Percentiles rank a stretch among this genome's conserved stretches.
phyloP scores from a whole-genome alignment of 2,888 invertebrate genomes.

The Plebejus argus region DNA sequence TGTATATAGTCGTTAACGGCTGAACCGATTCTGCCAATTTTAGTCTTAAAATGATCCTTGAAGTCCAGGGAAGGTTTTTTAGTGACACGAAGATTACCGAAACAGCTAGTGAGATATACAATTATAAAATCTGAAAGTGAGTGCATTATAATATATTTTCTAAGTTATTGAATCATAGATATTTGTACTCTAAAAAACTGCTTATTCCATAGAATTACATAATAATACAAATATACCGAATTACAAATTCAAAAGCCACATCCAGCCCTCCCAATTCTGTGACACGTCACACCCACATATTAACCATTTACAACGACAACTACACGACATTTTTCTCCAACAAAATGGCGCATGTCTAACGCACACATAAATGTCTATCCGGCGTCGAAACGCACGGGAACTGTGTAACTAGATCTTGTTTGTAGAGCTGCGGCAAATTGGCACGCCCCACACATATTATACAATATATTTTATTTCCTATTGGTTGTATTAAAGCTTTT shows the following conservation, averaged over 20 bases:
- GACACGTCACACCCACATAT: slow-evolving; percentile 24
- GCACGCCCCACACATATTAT: slow-evolving; percentile 9
- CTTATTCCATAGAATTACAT: too few species aligned
- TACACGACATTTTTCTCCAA: slow-evolving; percentile 18
- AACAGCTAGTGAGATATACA: too few species aligned
- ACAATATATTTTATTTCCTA: background rate
- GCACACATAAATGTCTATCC: slow-evolving; percentile 7
- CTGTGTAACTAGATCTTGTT: slow-evolving; percentile 21
- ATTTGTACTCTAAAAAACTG: background rate
- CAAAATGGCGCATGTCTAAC: slow-evolving; percentile 14
- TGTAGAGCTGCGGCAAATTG: background rate
- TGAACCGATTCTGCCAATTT: too few species aligned
- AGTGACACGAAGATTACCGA: too few species aligned
- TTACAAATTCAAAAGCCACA: background rate
- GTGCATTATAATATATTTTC: too few species aligned
- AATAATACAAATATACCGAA: background rate
- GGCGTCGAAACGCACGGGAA: background rate
- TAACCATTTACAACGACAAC: slow-evolving; percentile 25
- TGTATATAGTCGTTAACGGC: too few species aligned
- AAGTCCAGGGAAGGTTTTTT: too few species aligned
- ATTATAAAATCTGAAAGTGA: too few species aligned
- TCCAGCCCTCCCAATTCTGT: background rate
- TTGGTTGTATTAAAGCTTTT: background rate
- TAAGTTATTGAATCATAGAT: too few species aligned
- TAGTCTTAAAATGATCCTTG: too few species aligned